Conservation (phyloP, 2,888 invertebrate species). For the Rugalucina vietnamica region DNA sequence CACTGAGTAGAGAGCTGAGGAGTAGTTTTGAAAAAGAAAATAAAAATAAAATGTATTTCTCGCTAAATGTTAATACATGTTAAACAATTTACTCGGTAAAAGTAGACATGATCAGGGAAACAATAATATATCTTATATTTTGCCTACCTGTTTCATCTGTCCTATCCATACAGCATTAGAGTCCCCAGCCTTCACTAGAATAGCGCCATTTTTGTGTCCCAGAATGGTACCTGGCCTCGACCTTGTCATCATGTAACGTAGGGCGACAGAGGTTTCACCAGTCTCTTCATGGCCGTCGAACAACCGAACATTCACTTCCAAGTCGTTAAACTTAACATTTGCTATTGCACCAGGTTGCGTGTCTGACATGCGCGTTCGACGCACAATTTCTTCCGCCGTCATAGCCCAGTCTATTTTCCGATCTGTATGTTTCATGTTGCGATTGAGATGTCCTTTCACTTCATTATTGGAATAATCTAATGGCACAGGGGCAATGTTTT, state of each 20-base stretch:
- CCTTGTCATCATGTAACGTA: background rate
- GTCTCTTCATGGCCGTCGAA: conserved; percentile 49
- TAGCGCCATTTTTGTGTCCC: conserved; percentile 33
- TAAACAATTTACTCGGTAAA: no score
- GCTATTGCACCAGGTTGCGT: conserved; percentile 49
- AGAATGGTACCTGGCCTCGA: conserved; percentile 34
- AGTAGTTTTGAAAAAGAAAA: no score
- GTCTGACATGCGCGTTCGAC: conserved; percentile 52
- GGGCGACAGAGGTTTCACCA: background rate
- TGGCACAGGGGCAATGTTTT: conserved; percentile 14
- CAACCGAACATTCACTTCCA: conserved; percentile 4
- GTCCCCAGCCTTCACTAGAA: conserved; percentile 43
- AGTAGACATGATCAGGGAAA: no score
- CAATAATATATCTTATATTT: no score
- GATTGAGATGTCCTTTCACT: background rate
- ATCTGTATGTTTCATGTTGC: conserved; percentile 48
- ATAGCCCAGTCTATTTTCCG: conserved; percentile 41
- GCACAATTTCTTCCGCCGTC: conserved; percentile 18
- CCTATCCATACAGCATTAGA: conserved; percentile 53
- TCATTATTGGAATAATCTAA: conserved; percentile 1
- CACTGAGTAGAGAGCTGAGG: no score
- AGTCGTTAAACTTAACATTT: background rate
- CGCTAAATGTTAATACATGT: no score
- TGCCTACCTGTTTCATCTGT: conserved; percentile 53
- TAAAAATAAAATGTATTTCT: no score